A percentile compares a stretch with the other conserved stretches of the same genome.
These are phyloP conservation scores for Athalia circularis DNA, from an alignment of 2,888 invertebrate species.

Conservation along the genomic window DNA sequence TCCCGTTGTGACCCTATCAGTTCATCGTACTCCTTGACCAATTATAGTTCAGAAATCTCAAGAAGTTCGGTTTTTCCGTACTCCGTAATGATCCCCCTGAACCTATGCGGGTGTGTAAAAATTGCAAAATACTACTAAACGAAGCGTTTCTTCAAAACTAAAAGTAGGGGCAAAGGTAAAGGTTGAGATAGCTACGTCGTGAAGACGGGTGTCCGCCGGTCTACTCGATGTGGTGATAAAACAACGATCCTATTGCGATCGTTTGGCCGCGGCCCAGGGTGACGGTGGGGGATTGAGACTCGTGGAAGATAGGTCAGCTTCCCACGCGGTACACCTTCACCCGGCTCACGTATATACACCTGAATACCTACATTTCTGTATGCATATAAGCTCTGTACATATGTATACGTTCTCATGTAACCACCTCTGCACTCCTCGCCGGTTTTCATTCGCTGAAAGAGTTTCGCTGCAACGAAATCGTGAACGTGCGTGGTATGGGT, in stretches of 20 bases:
- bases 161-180: too few species aligned
- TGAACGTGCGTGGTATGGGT: not conserved
- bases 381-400: not conserved
- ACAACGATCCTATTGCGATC: constrained; percentile 30
- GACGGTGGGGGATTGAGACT: constrained; percentile 34
- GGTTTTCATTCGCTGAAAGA: constrained; percentile 21
- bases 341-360: constrained; percentile 21
- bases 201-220: constrained; percentile 11
- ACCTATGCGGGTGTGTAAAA: too few species aligned
- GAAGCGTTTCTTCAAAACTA: too few species aligned
- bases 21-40: too few species aligned
- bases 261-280: constrained; percentile 33
- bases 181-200: too few species aligned
- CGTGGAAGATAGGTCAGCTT: constrained; percentile 47
- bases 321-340: constrained; percentile 47
- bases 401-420: not conserved
- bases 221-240: constrained; percentile 22
- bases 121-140: too few species aligned
- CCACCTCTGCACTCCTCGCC: not conserved
- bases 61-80: too few species aligned
- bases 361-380: not conserved
- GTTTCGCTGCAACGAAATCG: not conserved
- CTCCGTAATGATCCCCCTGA: too few species aligned
- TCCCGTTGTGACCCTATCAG: too few species aligned
- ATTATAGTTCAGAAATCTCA: too few species aligned